A percentile compares a stretch with the other conserved stretches of the same genome.
Conservation (phyloP, 2,113 vertebrate species). For the Bos indicus region DNA sequence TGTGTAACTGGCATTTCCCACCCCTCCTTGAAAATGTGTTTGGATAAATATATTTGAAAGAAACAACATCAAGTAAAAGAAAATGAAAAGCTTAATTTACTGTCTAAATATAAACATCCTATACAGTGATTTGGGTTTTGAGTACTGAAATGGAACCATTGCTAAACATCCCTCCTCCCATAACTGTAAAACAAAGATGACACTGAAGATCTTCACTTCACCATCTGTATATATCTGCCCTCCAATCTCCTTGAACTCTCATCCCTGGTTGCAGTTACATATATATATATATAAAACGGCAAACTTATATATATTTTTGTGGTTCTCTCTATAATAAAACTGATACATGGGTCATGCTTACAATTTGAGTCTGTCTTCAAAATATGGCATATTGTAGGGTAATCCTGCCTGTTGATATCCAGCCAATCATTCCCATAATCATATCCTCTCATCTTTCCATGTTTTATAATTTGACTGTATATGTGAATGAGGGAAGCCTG, state of each 20-base stretch:
- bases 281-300: neutral
- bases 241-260: neutral
- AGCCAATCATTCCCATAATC: neutral
- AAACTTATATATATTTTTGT: neutral
- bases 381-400: neutral
- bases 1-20: constrained; percentile 45
- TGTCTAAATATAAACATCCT: neutral
- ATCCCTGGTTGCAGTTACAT: neutral
- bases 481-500: neutral
- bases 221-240: neutral
- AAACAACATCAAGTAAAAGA: neutral
- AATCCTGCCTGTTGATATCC: neutral
- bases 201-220: neutral
- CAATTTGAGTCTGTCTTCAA: neutral
- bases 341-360: neutral
- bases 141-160: neutral
- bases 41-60: constrained; percentile 50
- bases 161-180: neutral
- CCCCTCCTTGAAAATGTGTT: constrained; percentile 39
- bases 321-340: neutral
- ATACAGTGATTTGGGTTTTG: neutral
- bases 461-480: neutral
- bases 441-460: neutral
- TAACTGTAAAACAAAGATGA: neutral
- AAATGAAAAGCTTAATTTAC: neutral